Percentiles rank a stretch among this genome's conserved stretches.
These are phyloP conservation scores for Herpetotheres cachinnans DNA, from an alignment of 2,113 vertebrate species.

Conservation along the genomic window DNA sequence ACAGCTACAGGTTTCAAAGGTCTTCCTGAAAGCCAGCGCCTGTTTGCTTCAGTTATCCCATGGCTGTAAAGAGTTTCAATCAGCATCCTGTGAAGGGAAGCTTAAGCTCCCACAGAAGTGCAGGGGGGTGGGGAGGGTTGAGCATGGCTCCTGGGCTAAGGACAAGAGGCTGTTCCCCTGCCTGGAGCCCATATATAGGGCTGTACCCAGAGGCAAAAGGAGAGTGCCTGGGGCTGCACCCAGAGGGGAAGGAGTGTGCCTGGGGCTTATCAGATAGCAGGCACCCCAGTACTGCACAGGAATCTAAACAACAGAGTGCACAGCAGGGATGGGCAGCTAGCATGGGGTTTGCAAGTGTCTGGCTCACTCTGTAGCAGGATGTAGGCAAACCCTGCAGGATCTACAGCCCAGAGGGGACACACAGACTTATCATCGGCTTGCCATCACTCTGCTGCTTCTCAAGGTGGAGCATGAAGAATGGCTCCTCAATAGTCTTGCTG, in stretches of 20 bases:
- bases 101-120: neutral
- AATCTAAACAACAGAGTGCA: neutral
- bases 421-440: neutral
- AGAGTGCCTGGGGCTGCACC: neutral
- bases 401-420: neutral
- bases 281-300: neutral
- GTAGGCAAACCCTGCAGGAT: neutral
- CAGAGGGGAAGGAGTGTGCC: neutral
- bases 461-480: neutral
- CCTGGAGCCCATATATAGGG: neutral
- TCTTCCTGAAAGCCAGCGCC: neutral
- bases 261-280: neutral
- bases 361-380: neutral
- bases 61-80: neutral
- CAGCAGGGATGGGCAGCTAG: neutral
- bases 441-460: neutral
- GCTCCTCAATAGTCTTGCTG: neutral
- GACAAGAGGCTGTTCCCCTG: neutral
- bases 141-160: neutral
- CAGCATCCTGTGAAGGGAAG: neutral
- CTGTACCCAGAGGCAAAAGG: neutral
- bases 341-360: accelerated
- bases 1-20: neutral
- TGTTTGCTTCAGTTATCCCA: neutral
- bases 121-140: accelerated